These are phyloP conservation scores for Varroa destructor DNA, from an alignment of 1,140 invertebrate genomes.

Conservation along the genomic window DNA sequence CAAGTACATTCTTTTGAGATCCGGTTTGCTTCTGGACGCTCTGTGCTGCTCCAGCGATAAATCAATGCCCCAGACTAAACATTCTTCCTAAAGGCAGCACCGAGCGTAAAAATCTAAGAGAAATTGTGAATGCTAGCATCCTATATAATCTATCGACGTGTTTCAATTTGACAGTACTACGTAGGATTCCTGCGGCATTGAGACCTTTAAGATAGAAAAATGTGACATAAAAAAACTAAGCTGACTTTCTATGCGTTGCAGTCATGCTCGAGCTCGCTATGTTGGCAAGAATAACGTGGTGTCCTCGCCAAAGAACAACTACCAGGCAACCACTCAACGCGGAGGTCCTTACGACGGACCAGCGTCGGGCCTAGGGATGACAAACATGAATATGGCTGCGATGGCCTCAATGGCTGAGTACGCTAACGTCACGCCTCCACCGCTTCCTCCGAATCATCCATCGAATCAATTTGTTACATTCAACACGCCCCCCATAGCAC, in stretches of 20 bases:
- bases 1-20: not conserved
- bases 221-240: not conserved
- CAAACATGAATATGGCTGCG: no score
- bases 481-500: constrained; percentile 19
- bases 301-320: constrained; percentile 27
- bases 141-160: no score
- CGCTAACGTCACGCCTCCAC: constrained; percentile 18
- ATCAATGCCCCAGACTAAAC: no score
- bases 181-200: no score
- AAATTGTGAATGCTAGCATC: no score
- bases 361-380: no score
- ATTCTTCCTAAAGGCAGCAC: no score
- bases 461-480: constrained; percentile 22
- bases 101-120: no score
- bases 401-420: constrained; percentile 19
- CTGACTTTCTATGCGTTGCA: not conserved
- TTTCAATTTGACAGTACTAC: no score
- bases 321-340: constrained; percentile 21
- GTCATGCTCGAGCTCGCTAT: constrained; percentile 20
- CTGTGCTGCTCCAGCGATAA: no score
- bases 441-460: constrained; percentile 16
- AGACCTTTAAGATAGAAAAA: not conserved
- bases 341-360: not conserved
- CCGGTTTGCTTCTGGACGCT: no score
- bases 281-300: constrained; percentile 4